Conservation (phyloP, 1,140 invertebrate genomes). For the Drosophila lini region DNA sequence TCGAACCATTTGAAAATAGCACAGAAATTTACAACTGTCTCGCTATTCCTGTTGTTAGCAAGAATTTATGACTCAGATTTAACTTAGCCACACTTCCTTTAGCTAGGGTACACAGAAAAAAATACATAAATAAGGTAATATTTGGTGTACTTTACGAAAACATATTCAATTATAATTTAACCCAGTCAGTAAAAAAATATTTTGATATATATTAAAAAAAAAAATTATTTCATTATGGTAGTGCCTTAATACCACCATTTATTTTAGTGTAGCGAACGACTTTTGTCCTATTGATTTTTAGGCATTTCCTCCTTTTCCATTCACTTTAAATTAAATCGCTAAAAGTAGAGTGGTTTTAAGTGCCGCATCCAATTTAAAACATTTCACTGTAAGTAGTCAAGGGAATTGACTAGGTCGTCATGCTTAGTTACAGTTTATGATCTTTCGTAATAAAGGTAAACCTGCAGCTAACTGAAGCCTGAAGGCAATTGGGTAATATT, state of each 20-base stretch:
- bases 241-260: neutral
- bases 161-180: too few relatives aligned
- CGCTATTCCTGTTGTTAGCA: neutral
- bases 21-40: slow-evolving; percentile 28
- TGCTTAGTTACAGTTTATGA: slow-evolving; percentile 21
- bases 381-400: slow-evolving; percentile 11
- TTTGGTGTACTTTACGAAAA: neutral
- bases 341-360: slow-evolving; percentile 7
- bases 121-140: too few relatives aligned
- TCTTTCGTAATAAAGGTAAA: slow-evolving; percentile 22
- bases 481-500: slow-evolving; percentile 17
- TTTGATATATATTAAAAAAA: too few relatives aligned
- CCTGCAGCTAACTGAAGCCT: slow-evolving; percentile 7
- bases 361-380: slow-evolving; percentile 17
- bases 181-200: neutral
- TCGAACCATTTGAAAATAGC: slow-evolving; percentile 11
- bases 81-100: neutral
- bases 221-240: neutral
- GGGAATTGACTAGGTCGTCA: slow-evolving; percentile 33
- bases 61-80: slow-evolving; percentile 32
- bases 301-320: neutral
- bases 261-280: neutral
- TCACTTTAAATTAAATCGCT: neutral
- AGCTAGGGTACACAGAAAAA: neutral
- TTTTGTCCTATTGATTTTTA: slow-evolving; percentile 24